These are phyloP conservation scores for Drosophila neotestacea DNA, from an alignment of 2,888 invertebrate genomes.

Conservation along the genomic window DNA sequence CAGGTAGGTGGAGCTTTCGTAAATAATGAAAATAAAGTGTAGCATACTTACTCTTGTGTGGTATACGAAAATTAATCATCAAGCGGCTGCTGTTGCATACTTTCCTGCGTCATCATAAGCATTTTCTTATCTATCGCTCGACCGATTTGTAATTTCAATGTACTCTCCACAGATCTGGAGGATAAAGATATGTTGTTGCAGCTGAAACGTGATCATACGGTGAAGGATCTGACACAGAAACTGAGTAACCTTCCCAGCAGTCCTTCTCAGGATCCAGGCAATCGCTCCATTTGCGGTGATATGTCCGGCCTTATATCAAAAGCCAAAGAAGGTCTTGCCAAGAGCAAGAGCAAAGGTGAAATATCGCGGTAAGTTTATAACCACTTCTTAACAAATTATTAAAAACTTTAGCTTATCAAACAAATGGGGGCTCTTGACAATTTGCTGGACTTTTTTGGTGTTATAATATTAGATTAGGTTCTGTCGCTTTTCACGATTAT, in stretches of 20 bases:
- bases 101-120: conserved; percentile 19
- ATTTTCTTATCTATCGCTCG: too few species aligned
- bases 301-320: conserved; percentile 96
- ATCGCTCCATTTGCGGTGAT: conserved; percentile 89
- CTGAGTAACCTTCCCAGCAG: conserved; percentile 89
- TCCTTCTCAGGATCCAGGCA: conserved; percentile 86
- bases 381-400: background rate
- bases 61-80: conserved; percentile 21
- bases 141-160: too few species aligned
- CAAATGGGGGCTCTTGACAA: background rate
- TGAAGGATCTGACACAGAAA: conserved; percentile 95
- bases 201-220: conserved; percentile 93
- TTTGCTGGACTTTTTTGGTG: background rate
- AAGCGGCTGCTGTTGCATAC: conserved; percentile 44
- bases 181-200: conserved; percentile 88
- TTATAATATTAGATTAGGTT: conserved; percentile 2
- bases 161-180: conserved; percentile 86
- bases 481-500: background rate
- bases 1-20: conserved; percentile 55
- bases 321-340: conserved; percentile 96
- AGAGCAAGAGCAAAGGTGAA: conserved; percentile 92
- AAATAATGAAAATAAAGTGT: conserved; percentile 26
- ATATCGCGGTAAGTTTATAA: conserved; percentile 83
- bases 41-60: conserved; percentile 65
- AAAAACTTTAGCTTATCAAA: conserved; percentile 29